Evolutionary conservation across 2,113 vertebrate species (phyloP).

Genomic region (Ifrita kowaldi): DNA sequence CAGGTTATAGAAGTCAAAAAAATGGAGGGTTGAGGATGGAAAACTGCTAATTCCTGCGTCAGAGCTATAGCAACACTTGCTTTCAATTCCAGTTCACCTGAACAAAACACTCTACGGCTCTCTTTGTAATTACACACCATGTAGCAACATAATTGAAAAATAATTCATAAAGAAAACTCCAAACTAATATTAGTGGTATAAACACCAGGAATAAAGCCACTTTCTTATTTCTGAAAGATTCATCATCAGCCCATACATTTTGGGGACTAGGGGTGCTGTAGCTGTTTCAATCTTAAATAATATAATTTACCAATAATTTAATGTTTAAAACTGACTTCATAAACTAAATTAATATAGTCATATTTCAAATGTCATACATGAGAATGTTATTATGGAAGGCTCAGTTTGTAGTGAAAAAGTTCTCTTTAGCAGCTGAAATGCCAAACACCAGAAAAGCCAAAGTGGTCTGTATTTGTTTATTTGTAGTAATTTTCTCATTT

Average conservation of each 20-base stretch:
- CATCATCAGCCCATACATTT: not conserved
- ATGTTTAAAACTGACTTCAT: not conserved
- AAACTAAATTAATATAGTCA: not conserved
- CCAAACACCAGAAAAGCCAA: not conserved
- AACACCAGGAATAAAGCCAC: not conserved
- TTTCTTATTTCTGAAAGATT: not conserved
- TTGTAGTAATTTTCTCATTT: not conserved
- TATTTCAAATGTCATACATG: not conserved
- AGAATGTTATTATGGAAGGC: not conserved
- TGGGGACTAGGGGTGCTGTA: no score
- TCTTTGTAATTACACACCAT: not conserved
- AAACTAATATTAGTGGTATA: not conserved
- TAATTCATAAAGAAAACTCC: not conserved
- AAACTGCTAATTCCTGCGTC: not conserved
- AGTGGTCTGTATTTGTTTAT: not conserved
- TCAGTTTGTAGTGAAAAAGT: not conserved
- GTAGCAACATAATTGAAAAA: not conserved
- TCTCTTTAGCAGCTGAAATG: not conserved
- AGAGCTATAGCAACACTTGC: not conserved
- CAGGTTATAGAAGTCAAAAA: not conserved
- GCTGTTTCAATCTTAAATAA: not conserved
- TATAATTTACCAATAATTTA: not conserved
- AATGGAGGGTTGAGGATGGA: not conserved
- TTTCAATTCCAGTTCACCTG: not conserved
- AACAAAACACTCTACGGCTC: not conserved